Percentiles rank a stretch among this genome's conserved stretches.
Evolutionary conservation across 2,113 vertebrate species (phyloP).

Genomic region (Campylorhamphus procurvoides): DNA sequence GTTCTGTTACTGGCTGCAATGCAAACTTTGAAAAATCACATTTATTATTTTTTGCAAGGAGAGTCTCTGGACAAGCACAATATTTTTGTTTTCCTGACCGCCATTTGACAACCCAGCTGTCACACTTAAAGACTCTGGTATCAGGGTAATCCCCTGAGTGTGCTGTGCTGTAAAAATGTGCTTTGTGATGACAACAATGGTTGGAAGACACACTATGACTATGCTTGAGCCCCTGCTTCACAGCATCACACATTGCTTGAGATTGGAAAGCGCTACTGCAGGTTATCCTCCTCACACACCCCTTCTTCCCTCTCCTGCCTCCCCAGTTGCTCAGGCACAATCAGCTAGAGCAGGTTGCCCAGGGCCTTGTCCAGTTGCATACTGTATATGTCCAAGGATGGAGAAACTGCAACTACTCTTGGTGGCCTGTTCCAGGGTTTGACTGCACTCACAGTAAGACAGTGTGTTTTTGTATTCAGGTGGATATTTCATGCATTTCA

Average conservation of each 20-base stretch:
- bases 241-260: background rate
- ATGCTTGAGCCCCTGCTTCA: background rate
- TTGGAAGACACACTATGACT: background rate
- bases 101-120: background rate
- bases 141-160: background rate
- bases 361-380: background rate
- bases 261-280: background rate
- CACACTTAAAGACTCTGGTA: background rate
- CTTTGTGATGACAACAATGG: background rate
- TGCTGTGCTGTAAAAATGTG: background rate
- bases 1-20: background rate
- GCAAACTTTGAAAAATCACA: background rate
- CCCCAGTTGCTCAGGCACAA: background rate
- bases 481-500: background rate
- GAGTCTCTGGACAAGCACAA: background rate
- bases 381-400: background rate
- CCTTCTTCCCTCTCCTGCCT: background rate
- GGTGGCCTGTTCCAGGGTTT: background rate
- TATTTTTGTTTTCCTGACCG: background rate
- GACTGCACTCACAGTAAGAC: background rate
- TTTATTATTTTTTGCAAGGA: background rate
- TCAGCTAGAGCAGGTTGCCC: background rate
- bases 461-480: background rate
- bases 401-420: background rate
- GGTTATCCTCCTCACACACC: background rate